phyloP scores from a whole-genome alignment of 1,140 invertebrate species.

The Apis florea region DNA sequence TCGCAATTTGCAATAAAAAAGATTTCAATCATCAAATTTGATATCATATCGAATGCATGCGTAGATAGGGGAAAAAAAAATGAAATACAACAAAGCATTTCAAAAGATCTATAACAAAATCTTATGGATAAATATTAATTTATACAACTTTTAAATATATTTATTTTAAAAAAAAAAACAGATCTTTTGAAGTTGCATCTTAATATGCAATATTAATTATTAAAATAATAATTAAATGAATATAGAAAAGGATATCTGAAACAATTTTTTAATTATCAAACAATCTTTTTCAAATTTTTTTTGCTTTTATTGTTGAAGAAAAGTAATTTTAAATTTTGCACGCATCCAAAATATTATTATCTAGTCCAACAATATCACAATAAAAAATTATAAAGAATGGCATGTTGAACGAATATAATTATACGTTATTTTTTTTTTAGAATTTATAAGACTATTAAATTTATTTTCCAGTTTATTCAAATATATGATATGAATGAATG shows the following conservation, averaged over 20 bases:
- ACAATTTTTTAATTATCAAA: background rate
- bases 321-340: background rate
- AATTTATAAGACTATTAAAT: background rate
- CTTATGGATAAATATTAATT: background rate
- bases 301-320: background rate
- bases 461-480: background rate
- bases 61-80: slow-evolving; percentile 43
- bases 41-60: slow-evolving; percentile 42
- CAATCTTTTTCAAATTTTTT: background rate
- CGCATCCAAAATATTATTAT: background rate
- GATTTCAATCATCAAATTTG: background rate
- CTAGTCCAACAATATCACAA: slow-evolving; percentile 9
- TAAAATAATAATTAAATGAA: slow-evolving; percentile 42
- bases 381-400: background rate
- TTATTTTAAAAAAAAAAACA: background rate
- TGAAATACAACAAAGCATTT: slow-evolving; percentile 20
- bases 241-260: background rate
- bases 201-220: slow-evolving; percentile 13
- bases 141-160: background rate
- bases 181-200: slow-evolving; percentile 10
- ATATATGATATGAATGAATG: background rate
- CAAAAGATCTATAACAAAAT: slow-evolving; percentile 11
- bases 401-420: slow-evolving; percentile 13
- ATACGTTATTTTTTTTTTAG: background rate
- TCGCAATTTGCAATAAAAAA: background rate